Percentiles rank a stretch among this genome's conserved stretches.
Evolutionary conservation across 2,888 invertebrate genomes (phyloP).

Genomic region (Bruchidius siliquastri): DNA sequence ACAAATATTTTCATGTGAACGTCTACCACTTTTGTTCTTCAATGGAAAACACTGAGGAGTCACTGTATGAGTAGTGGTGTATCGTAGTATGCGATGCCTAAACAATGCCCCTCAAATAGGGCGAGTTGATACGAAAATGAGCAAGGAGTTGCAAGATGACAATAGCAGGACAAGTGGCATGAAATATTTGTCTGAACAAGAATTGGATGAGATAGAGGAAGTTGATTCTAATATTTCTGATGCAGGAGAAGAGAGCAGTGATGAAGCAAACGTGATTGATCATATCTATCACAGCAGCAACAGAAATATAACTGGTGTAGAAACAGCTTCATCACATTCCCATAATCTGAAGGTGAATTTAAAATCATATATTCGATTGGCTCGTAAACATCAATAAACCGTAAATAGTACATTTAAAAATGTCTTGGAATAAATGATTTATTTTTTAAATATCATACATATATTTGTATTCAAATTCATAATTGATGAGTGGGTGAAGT

Average conservation of each 20-base stretch:
- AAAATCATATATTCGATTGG: not conserved
- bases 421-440: no score
- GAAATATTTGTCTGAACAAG: slow-evolving; percentile 34
- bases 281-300: slow-evolving; percentile 66
- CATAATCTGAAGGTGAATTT: not conserved
- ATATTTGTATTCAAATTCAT: no score
- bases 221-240: slow-evolving; percentile 24
- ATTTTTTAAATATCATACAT: no score
- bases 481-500: no score
- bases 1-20: no score
- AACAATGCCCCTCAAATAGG: slow-evolving; percentile 47
- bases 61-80: not conserved
- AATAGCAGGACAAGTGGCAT: slow-evolving; percentile 29
- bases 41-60: no score
- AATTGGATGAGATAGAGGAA: slow-evolving; percentile 13
- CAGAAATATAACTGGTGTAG: slow-evolving; percentile 18
- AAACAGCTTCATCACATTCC: not conserved
- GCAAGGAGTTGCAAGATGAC: slow-evolving; percentile 45
- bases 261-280: slow-evolving; percentile 55
- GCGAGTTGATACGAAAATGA: slow-evolving; percentile 47
- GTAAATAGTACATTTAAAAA: no score
- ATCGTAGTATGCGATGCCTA: slow-evolving; percentile 28
- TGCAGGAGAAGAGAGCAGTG: slow-evolving; percentile 18
- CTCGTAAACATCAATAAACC: not conserved
- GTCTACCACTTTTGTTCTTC: no score